These are phyloP conservation scores for Sander lucioperca DNA, from an alignment of 2,113 vertebrate species.

Conservation along the genomic window DNA sequence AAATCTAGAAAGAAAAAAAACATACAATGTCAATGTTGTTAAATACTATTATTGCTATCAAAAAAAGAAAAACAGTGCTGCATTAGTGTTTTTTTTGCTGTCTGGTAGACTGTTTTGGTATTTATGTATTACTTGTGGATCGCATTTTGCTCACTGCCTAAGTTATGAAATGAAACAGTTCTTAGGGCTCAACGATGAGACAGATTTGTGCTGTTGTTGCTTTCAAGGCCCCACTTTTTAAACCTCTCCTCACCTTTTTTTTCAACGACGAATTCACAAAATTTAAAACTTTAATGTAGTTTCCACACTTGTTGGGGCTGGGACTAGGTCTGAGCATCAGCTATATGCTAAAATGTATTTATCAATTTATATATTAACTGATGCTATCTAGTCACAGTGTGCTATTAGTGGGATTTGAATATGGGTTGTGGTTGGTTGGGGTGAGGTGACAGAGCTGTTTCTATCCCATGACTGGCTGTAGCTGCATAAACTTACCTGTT, in stretches of 20 bases:
- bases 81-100: constrained; percentile 60
- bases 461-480: constrained; percentile 60
- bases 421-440: neutral
- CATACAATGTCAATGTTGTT: constrained; percentile 60
- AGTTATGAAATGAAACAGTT: constrained; percentile 57
- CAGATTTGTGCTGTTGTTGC: neutral
- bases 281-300: neutral
- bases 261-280: neutral
- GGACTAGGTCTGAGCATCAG: neutral
- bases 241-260: neutral
- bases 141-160: constrained; percentile 53
- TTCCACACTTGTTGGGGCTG: neutral
- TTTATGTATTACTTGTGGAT: constrained; percentile 62
- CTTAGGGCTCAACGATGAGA: neutral
- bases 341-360: neutral
- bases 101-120: constrained; percentile 47
- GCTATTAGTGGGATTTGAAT: neutral
- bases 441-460: constrained; percentile 39
- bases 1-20: constrained; percentile 55
- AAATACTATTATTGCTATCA: constrained; percentile 57
- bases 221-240: neutral
- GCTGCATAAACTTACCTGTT: constrained; percentile 36
- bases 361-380: neutral
- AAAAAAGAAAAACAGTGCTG: constrained; percentile 53
- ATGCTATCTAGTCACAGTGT: neutral